phyloP scores from a whole-genome alignment of 1,140 invertebrate species.

The Scaptodrosophila lebanonensis region DNA sequence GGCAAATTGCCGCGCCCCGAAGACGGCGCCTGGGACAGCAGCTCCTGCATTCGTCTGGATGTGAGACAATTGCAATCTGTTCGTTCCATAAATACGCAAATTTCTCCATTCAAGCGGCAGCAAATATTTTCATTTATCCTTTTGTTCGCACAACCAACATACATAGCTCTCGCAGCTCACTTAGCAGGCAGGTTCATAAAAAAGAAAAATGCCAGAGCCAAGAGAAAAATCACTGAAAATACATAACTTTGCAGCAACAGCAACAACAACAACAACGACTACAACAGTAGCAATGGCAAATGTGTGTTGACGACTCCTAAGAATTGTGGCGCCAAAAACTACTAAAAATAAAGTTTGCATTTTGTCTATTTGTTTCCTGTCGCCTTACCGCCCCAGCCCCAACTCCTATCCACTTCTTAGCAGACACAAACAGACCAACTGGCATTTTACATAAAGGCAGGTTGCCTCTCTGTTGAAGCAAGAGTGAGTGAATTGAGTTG shows the following conservation, averaged over 20 bases:
- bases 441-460: conserved; percentile 33
- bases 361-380: conserved; percentile 69
- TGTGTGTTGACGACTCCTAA: conserved; percentile 36
- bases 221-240: conserved; percentile 38
- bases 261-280: conserved; percentile 16
- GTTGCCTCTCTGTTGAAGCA: conserved; percentile 23
- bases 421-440: conserved; percentile 27
- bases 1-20: conserved; percentile 2
- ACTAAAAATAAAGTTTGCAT: conserved; percentile 75
- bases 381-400: conserved; percentile 38
- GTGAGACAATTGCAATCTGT: conserved; percentile 49
- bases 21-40: not conserved
- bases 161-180: not conserved
- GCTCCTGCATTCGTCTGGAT: not conserved
- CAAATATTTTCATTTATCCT: conserved; percentile 57
- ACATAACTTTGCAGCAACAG: conserved; percentile 10
- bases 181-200: not conserved
- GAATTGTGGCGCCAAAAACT: conserved; percentile 65
- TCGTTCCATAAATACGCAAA: conserved; percentile 63
- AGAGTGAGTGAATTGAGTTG: no score
- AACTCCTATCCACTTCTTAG: conserved; percentile 1
- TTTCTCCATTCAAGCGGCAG: conserved; percentile 36
- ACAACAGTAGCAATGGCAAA: not conserved
- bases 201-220: conserved; percentile 21
- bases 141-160: conserved; percentile 4